Conservation (phyloP, 1,140 invertebrate species). For the Hestina assimilis region DNA sequence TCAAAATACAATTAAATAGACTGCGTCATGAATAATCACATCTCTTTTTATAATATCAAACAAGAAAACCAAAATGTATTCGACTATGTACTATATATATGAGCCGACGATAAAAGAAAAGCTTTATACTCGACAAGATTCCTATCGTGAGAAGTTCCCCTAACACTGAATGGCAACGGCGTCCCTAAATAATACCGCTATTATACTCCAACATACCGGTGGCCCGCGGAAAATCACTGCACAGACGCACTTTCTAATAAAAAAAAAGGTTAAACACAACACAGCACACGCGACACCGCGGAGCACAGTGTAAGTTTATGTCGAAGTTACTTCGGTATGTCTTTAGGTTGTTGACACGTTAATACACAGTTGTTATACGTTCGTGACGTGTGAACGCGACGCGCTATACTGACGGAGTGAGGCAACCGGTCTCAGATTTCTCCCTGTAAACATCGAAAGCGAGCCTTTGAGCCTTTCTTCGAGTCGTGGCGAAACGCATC, state of each 20-base stretch:
- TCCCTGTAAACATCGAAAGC: slow-evolving; percentile 75
- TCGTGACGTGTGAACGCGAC: slow-evolving; percentile 38
- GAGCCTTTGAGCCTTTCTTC: slow-evolving; percentile 69
- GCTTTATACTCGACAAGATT: slow-evolving; percentile 15
- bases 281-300: slow-evolving; percentile 34
- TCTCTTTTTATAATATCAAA: neutral
- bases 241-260: slow-evolving; percentile 51
- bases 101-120: neutral
- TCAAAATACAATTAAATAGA: too few relatives aligned
- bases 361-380: slow-evolving; percentile 15
- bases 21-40: too few relatives aligned
- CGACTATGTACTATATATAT: too few relatives aligned
- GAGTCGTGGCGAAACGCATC: slow-evolving; percentile 59
- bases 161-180: slow-evolving; percentile 30
- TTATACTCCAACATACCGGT: slow-evolving; percentile 54
- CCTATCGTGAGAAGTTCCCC: slow-evolving; percentile 29
- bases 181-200: slow-evolving; percentile 52
- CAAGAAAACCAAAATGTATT: neutral
- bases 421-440: slow-evolving; percentile 67
- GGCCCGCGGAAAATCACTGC: slow-evolving; percentile 38
- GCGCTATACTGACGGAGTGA: slow-evolving; percentile 50
- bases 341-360: slow-evolving; percentile 32
- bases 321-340: slow-evolving; percentile 24
- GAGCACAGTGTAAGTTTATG: slow-evolving; percentile 17
- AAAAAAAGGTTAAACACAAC: slow-evolving; percentile 43